phyloP scores from a whole-genome alignment of 2,113 vertebrate species.

The Toxostoma redivivum region DNA sequence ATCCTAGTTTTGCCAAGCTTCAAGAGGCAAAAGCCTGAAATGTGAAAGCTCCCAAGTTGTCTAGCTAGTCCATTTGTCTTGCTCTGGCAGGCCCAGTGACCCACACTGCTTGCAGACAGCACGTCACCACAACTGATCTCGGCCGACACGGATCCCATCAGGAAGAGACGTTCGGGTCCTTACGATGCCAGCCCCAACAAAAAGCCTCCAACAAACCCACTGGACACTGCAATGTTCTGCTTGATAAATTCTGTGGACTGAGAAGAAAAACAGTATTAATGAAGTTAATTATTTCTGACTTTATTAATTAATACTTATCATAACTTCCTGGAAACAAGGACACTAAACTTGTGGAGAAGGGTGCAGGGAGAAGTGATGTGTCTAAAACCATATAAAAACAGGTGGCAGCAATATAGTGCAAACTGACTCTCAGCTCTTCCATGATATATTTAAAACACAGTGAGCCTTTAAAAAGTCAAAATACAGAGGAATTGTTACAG shows the following conservation, averaged over 20 bases:
- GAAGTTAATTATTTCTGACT: not conserved
- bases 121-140: not conserved
- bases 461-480: not conserved
- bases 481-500: not conserved
- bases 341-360: not conserved
- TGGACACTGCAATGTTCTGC: conserved; percentile 93
- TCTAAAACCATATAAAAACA: not conserved
- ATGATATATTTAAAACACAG: not conserved
- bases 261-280: conserved; percentile 17
- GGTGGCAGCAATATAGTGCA: not conserved
- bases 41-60: conserved; percentile 48
- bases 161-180: not conserved
- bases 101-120: not conserved
- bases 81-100: conserved; percentile 10
- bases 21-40: conserved; percentile 68
- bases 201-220: conserved; percentile 96
- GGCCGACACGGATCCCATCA: not conserved
- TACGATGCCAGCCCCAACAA: conserved; percentile 94
- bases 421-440: not conserved
- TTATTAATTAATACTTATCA: not conserved
- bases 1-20: conserved; percentile 69
- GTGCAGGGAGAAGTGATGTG: fast-evolving
- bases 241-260: conserved; percentile 96
- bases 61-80: conserved; percentile 41
- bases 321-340: not conserved